These are phyloP conservation scores for Sebastes oblongus DNA, from an alignment of 2,797 vertebrate genomes.

Conservation along the genomic window DNA sequence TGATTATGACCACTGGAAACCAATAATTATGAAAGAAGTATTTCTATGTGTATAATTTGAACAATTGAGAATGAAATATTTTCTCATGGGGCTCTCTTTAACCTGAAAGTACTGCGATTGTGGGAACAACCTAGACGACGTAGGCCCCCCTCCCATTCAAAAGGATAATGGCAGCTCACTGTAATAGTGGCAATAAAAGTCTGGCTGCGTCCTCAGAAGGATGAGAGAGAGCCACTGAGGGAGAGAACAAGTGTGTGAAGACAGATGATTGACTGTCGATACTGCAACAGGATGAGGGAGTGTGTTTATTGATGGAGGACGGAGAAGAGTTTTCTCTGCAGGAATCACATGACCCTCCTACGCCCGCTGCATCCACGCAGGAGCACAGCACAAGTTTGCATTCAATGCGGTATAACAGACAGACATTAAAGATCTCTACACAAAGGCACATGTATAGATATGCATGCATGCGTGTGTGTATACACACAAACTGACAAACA, in stretches of 20 bases:
- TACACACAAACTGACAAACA: slow-evolving; percentile 89
- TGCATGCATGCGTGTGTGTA: slow-evolving; percentile 50
- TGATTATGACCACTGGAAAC: slow-evolving; percentile 50
- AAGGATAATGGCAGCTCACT: slow-evolving; percentile 55
- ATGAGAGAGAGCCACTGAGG: slow-evolving; percentile 39
- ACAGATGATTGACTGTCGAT: slow-evolving; percentile 61
- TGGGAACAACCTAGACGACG: slow-evolving; percentile 30
- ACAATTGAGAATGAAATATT: slow-evolving; percentile 49
- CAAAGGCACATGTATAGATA: slow-evolving; percentile 63
- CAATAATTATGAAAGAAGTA: slow-evolving; percentile 53
- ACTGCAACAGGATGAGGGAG: slow-evolving; percentile 47
- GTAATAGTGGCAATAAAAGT: slow-evolving; percentile 60
- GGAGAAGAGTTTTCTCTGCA: slow-evolving; percentile 54
- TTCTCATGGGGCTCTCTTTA: slow-evolving; percentile 41
- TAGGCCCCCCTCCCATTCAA: slow-evolving; percentile 31
- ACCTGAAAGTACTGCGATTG: slow-evolving; percentile 41
- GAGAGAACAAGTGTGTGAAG: slow-evolving; percentile 49
- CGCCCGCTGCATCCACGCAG: slow-evolving; percentile 31
- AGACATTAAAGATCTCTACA: slow-evolving; percentile 65
- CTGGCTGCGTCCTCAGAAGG: slow-evolving; percentile 38
- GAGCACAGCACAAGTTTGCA: slow-evolving; percentile 48
- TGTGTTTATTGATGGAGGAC: slow-evolving; percentile 58
- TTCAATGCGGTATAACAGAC: slow-evolving; percentile 63
- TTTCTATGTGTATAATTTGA: slow-evolving; percentile 33
- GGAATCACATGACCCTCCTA: slow-evolving; percentile 45